Conservation (phyloP, 2,888 invertebrate species). For the Harpalus rufipes region DNA sequence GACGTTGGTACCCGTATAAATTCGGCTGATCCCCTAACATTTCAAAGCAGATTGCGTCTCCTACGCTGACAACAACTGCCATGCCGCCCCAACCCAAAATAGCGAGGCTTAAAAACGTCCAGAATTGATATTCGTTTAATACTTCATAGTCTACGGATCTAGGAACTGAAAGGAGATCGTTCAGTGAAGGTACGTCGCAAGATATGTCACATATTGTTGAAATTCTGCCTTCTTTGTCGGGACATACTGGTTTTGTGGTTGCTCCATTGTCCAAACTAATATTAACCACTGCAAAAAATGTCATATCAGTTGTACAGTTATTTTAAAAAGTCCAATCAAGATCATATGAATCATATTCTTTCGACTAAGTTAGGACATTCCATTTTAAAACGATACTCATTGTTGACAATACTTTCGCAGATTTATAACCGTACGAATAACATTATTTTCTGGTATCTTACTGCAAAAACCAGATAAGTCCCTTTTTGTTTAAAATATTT, state of each 20-base stretch:
- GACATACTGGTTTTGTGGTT: conserved; percentile 70
- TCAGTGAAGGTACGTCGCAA: conserved; percentile 75
- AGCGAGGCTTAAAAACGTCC: conserved; percentile 87
- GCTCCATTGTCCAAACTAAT: conserved; percentile 70
- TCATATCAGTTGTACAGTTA: not conserved
- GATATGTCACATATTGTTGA: conserved; percentile 71
- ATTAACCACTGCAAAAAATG: conserved; percentile 68
- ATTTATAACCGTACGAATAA: too few species aligned
- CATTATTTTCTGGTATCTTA: too few species aligned
- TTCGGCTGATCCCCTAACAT: conserved; percentile 86
- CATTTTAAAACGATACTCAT: too few species aligned
- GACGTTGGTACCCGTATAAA: conserved; percentile 90
- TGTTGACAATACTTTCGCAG: too few species aligned
- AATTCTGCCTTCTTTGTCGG: conserved; percentile 67
- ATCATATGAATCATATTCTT: too few species aligned
- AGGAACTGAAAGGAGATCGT: conserved; percentile 77
- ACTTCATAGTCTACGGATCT: conserved; percentile 75
- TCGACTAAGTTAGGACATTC: too few species aligned
- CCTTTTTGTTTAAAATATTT: too few species aligned
- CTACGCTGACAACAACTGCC: conserved; percentile 91
- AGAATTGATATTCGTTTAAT: conserved; percentile 82
- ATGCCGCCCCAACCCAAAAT: conserved; percentile 91
- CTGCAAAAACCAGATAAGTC: too few species aligned
- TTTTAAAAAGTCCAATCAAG: too few species aligned
- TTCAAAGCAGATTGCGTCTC: conserved; percentile 93